These are phyloP conservation scores for Gadus chalcogrammus DNA, from an alignment of 2,113 vertebrate genomes.

Conservation along the genomic window DNA sequence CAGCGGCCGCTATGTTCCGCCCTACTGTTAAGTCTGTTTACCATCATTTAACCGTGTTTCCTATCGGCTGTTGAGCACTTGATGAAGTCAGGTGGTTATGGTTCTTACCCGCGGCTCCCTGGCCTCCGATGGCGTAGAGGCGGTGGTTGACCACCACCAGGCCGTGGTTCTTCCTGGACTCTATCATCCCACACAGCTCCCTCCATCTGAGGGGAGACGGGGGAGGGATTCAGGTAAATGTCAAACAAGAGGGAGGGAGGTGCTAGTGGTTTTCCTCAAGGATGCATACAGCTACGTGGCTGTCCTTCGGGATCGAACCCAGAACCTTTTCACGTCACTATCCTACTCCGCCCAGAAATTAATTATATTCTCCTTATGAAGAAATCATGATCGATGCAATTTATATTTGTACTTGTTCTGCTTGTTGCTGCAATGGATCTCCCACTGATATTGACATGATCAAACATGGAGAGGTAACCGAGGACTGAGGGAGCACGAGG, in stretches of 20 bases:
- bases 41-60: background rate
- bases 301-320: too few relatives aligned
- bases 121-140: conserved; percentile 96
- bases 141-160: conserved; percentile 92
- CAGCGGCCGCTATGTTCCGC: too few relatives aligned
- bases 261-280: background rate
- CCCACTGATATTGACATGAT: too few relatives aligned
- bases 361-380: too few relatives aligned
- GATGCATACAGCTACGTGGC: background rate
- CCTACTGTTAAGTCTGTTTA: too few relatives aligned
- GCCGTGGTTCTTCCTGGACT: conserved; percentile 94
- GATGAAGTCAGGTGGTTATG: background rate
- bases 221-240: background rate
- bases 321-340: too few relatives aligned
- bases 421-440: too few relatives aligned
- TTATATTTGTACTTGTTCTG: too few relatives aligned
- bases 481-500: too few relatives aligned
- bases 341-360: too few relatives aligned
- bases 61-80: background rate
- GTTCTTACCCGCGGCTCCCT: conserved; percentile 84
- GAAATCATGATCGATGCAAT: too few relatives aligned
- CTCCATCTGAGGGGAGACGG: conserved; percentile 80
- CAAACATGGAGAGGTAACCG: too few relatives aligned
- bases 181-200: conserved; percentile 91
- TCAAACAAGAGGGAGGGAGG: background rate